Percentiles rank a stretch among this genome's conserved stretches.
These are phyloP conservation scores for Epirrita christyi DNA, from an alignment of 2,888 invertebrate species.

Conservation along the genomic window DNA sequence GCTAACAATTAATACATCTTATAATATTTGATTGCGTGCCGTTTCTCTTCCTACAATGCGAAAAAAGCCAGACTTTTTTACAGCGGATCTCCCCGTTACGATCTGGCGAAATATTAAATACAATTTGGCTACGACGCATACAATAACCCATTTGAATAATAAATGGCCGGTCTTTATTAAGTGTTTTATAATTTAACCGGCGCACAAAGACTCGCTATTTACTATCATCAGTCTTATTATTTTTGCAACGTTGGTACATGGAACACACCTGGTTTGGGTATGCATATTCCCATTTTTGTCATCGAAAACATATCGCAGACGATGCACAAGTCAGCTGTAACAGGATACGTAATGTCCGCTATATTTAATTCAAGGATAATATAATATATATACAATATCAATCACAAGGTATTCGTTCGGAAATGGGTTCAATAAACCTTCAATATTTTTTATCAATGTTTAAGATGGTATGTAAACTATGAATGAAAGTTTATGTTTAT, in stretches of 20 bases:
- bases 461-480: constrained; percentile 17
- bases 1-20: too few relatives aligned
- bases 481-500: constrained; percentile 7
- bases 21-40: background rate
- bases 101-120: constrained; percentile 24
- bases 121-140: constrained; percentile 31
- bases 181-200: constrained; percentile 11
- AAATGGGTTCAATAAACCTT: constrained; percentile 16
- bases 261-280: constrained; percentile 30
- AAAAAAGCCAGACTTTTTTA: background rate
- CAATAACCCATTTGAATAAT: constrained; percentile 18
- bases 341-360: constrained; percentile 15
- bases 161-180: constrained; percentile 30
- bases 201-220: constrained; percentile 30
- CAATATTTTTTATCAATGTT: constrained; percentile 24
- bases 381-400: too few relatives aligned
- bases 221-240: constrained; percentile 20
- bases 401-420: background rate
- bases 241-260: constrained; percentile 12
- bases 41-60: background rate
- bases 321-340: constrained; percentile 29
- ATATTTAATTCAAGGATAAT: constrained; percentile 9
- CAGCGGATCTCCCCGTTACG: background rate
- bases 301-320: constrained; percentile 28
- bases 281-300: constrained; percentile 19